Percentiles rank a stretch among this genome's conserved stretches.
Conservation (phyloP, 37 sponge, comb jelly and placozoan species). For the Cladorhizidae sp. region DNA sequence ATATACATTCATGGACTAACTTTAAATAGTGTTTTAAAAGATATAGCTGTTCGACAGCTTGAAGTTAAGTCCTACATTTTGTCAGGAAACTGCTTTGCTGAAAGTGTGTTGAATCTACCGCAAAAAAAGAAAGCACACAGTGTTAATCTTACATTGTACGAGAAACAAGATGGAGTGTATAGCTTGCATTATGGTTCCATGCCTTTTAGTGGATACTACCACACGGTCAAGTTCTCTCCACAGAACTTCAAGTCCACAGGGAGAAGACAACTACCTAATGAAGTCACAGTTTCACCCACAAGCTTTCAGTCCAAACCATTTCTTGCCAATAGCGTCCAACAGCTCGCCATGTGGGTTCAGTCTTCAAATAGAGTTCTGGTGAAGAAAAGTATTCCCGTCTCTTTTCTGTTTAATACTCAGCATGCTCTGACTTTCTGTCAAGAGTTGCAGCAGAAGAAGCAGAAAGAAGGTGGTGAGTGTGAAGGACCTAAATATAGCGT, state of each 20-base stretch:
- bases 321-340: conserved; percentile 63
- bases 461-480: not conserved
- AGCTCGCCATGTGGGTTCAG: conserved; percentile 42
- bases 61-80: not conserved
- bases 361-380: not conserved
- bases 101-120: conserved; percentile 1
- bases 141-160: conserved; percentile 38
- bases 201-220: conserved; percentile 26
- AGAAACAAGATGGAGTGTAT: conserved; percentile 22
- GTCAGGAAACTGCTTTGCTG: conserved; percentile 36
- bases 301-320: conserved; percentile 25
- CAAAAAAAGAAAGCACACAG: not conserved
- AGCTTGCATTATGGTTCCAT: not conserved
- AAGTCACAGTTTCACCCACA: not conserved
- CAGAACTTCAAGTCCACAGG: not conserved
- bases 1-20: not conserved
- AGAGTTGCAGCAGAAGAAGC: not conserved
- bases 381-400: not conserved
- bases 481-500: conserved; percentile 15
- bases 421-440: conserved; percentile 38
- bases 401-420: conserved; percentile 32
- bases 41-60: not conserved
- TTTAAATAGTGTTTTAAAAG: not conserved
- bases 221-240: conserved; percentile 14
- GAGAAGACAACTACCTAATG: not conserved